phyloP scores from a whole-genome alignment of 2,888 invertebrate genomes.

The Xestia rhomboidea region DNA sequence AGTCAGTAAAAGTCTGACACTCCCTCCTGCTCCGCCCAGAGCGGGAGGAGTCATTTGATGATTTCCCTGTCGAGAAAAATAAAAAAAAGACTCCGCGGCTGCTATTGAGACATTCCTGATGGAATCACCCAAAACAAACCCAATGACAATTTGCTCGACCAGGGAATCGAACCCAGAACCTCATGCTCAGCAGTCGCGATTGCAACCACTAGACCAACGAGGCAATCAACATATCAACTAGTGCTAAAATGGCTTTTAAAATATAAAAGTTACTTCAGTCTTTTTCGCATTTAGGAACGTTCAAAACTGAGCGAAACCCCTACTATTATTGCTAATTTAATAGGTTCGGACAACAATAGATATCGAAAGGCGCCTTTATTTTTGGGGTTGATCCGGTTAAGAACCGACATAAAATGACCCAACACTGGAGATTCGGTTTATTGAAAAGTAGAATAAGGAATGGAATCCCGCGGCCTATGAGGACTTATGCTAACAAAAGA shows the following conservation, averaged over 20 bases:
- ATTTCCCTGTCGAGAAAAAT: too few species aligned
- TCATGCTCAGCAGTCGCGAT: too few species aligned
- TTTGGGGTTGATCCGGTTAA: slow-evolving; percentile 63
- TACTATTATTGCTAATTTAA: slow-evolving; percentile 58
- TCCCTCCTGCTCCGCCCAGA: too few species aligned
- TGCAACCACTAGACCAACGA: too few species aligned
- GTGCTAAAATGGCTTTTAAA: background rate
- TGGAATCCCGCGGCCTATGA: slow-evolving; percentile 73
- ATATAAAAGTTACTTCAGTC: background rate
- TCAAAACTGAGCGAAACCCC: slow-evolving; percentile 27
- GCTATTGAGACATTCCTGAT: too few species aligned
- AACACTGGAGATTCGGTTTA: slow-evolving; percentile 65
- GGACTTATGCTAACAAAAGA: slow-evolving; percentile 77
- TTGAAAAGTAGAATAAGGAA: slow-evolving; percentile 76
- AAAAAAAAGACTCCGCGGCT: too few species aligned
- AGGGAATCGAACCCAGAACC: too few species aligned
- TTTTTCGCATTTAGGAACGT: slow-evolving; percentile 5
- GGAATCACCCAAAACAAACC: too few species aligned
- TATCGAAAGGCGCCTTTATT: slow-evolving; percentile 56
- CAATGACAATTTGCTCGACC: too few species aligned
- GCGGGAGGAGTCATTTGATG: too few species aligned
- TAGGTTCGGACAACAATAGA: slow-evolving; percentile 59
- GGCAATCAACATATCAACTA: too few species aligned
- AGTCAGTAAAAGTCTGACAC: too few species aligned
- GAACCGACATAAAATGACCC: slow-evolving; percentile 62